Percentiles rank a stretch among this genome's conserved stretches.
phyloP scores from a whole-genome alignment of 2,888 invertebrate genomes.

The Salticus scenicus region DNA sequence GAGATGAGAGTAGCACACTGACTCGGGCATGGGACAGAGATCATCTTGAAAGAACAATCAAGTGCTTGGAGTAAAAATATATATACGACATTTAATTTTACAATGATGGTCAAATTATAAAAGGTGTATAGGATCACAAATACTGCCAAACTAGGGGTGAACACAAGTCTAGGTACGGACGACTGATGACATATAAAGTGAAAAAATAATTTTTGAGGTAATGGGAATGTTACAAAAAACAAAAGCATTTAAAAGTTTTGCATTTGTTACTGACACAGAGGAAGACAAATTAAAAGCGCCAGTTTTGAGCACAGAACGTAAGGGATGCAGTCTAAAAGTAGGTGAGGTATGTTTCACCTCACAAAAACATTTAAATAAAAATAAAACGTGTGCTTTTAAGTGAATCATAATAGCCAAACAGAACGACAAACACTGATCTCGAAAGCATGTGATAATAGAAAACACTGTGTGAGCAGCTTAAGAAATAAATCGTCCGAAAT shows the following conservation, averaged over 20 bases:
- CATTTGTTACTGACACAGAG: conserved; percentile 22
- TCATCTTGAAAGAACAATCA: conserved; percentile 14
- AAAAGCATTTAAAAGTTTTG: conserved; percentile 34
- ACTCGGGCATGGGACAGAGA: not conserved
- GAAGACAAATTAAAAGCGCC: conserved; percentile 46
- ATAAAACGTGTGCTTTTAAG: conserved; percentile 21
- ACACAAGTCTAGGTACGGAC: conserved; percentile 32
- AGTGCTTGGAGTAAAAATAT: conserved; percentile 47
- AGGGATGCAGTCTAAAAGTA: conserved; percentile 3
- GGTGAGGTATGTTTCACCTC: conserved; percentile 17
- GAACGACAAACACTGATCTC: conserved; percentile 41
- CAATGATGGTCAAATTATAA: conserved; percentile 30
- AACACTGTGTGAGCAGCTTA: conserved; percentile 44
- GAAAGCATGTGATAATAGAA: conserved; percentile 39
- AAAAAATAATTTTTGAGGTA: conserved; percentile 24
- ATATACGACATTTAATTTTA: conserved; percentile 58
- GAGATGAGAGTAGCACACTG: not conserved
- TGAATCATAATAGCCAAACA: conserved; percentile 36
- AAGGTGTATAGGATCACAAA: conserved; percentile 30
- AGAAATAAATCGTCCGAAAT: conserved; percentile 41
- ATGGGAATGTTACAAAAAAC: conserved; percentile 43
- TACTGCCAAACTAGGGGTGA: conserved; percentile 30
- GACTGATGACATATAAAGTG: conserved; percentile 20
- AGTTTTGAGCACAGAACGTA: conserved; percentile 46
- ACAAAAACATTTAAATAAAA: conserved; percentile 2